Evolutionary conservation across 2,113 vertebrate genomes (phyloP).

Genomic region (Chrysemys picta): DNA sequence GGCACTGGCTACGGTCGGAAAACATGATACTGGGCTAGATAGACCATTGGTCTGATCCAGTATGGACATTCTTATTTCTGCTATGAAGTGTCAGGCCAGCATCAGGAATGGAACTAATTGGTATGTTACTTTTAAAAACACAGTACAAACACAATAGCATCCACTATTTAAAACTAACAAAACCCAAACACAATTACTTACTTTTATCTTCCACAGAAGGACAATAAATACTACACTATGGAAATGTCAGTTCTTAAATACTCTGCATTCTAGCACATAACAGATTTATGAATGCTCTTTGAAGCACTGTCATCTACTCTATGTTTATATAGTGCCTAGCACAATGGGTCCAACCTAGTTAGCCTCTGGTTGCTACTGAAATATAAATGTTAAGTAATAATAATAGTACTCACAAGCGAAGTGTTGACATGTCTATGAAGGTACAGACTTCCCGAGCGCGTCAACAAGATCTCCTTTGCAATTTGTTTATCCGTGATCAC

Average conservation of each 20-base stretch:
- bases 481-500: constrained; percentile 90
- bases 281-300: fast-evolving
- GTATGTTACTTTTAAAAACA: background rate
- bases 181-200: background rate
- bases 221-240: background rate
- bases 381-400: background rate
- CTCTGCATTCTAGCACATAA: background rate
- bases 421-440: constrained; percentile 92
- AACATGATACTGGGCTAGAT: background rate
- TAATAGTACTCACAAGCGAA: constrained; percentile 89
- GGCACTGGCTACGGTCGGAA: too few species aligned
- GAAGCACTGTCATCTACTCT: background rate
- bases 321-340: background rate
- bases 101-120: background rate
- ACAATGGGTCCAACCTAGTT: background rate
- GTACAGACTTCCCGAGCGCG: constrained; percentile 87
- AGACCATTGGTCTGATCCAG: background rate
- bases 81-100: background rate
- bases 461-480: constrained; percentile 87
- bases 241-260: background rate
- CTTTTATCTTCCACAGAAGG: background rate
- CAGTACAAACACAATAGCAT: background rate
- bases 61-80: background rate
- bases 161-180: background rate
- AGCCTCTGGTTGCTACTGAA: background rate